These are phyloP conservation scores for Phoebastria nigripes DNA, from an alignment of 2,797 vertebrate genomes.

Conservation along the genomic window DNA sequence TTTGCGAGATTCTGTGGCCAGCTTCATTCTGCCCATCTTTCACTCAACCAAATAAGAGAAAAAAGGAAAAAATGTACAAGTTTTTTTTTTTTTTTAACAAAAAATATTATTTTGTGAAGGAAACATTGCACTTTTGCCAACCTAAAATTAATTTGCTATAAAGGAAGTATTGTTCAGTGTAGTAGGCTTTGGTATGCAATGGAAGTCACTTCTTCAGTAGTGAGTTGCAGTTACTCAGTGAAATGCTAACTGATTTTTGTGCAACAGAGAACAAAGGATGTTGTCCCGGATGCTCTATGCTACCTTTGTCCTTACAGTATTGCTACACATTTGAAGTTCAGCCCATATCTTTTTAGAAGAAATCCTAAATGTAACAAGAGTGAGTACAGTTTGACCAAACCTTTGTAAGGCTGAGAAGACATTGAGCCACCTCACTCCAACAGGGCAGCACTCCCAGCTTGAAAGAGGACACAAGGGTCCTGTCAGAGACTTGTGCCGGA, in stretches of 20 bases:
- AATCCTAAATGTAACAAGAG: slow-evolving; percentile 81
- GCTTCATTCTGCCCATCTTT: slow-evolving; percentile 84
- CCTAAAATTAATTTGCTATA: slow-evolving; percentile 76
- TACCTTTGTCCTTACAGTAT: slow-evolving; percentile 76
- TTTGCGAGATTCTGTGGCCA: slow-evolving; percentile 70
- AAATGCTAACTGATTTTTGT: slow-evolving; percentile 74
- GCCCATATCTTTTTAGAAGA: slow-evolving; percentile 79
- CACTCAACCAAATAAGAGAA: slow-evolving; percentile 67
- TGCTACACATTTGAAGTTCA: slow-evolving; percentile 82
- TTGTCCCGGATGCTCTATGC: slow-evolving; percentile 50
- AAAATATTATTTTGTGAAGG: slow-evolving; percentile 80
- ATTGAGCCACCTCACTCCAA: slow-evolving; percentile 69
- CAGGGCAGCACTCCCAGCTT: slow-evolving; percentile 75
- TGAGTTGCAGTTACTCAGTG: slow-evolving; percentile 76
- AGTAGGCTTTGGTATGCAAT: slow-evolving; percentile 82
- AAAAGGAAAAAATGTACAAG: slow-evolving; percentile 62
- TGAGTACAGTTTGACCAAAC: slow-evolving; percentile 83
- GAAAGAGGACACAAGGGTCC: slow-evolving; percentile 74
- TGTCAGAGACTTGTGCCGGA: slow-evolving; percentile 98
- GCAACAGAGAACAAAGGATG: slow-evolving; percentile 74
- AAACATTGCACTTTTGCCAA: slow-evolving; percentile 94
- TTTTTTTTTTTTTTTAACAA: neutral
- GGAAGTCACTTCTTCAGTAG: slow-evolving; percentile 83
- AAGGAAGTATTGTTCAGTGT: slow-evolving; percentile 76
- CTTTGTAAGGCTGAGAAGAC: slow-evolving; percentile 85